Evolutionary conservation across 2,797 vertebrate species (phyloP), one percentile per base, ranked within the genome.

Genomic region (Harpagifer antarcticus): DNA sequence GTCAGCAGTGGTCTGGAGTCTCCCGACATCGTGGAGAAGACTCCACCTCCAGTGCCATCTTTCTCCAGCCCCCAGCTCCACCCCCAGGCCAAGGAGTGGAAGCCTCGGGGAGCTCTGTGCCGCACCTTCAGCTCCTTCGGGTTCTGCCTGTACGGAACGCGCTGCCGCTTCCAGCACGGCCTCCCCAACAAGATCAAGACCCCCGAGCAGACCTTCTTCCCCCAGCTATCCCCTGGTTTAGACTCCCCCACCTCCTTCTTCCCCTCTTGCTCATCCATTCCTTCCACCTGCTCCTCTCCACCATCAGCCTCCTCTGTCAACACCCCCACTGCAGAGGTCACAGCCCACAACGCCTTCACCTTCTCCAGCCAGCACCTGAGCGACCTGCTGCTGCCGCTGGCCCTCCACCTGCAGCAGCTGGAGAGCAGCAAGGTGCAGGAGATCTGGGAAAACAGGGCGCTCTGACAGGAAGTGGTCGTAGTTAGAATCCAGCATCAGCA

Each of bases 321-420:
- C 17, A 92, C 95, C 0, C 90, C 86, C 0, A 78, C 92, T 0
- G 79, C 81, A 0, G 91, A 91, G 16, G 62, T 61, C 0, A 45
- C 74, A 0, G 94, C 90, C 44, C 88, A 93, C 81, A 94, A 95
- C 0, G 95, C 94, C 3, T 95, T 96, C 81, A 91, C 93, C 33
- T 95, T 96, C 83, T 94, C 95, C 82, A 94, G 92, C 58, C 94
- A 95, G 79, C 94, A 95, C 67, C 86, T 96, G 23, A 94, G 87
- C 0, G 92, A 95, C 79, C 86, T 96, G 60, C 89, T 96, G 81
- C 86, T 95, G 33, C 95, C 95, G 0, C 79, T 96, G 72, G 94
- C 94, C 17, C 87, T 95, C 23, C 89, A 92, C 64, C 90, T 96
- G 50, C 91, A 94, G 89, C 93, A 93, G 70, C 86, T 95, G 77